phyloP scores from a whole-genome alignment of 2,113 vertebrate genomes.

The Tor tambroides region DNA sequence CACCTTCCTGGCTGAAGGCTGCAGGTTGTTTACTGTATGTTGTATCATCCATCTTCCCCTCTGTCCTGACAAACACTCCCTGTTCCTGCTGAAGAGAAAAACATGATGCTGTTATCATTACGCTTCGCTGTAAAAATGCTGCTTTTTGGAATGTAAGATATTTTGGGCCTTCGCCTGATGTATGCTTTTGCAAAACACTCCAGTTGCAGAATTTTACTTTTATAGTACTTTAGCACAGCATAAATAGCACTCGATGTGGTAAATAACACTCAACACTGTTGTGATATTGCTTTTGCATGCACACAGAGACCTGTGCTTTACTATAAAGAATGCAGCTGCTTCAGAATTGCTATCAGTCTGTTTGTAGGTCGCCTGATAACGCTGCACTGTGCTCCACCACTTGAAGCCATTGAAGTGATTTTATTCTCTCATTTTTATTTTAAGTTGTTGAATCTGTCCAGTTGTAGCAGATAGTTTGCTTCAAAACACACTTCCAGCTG shows the following conservation, averaged over 20 bases:
- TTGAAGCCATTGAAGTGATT: slow-evolving; percentile 1
- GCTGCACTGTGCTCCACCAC: not conserved
- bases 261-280: not conserved
- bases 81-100: slow-evolving; percentile 19
- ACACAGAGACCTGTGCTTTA: slow-evolving; percentile 11
- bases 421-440: not conserved
- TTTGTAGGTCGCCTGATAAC: not conserved
- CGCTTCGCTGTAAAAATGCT: not conserved
- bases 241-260: not conserved
- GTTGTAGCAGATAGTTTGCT: not conserved
- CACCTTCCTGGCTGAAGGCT: slow-evolving; percentile 14
- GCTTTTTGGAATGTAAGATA: not conserved
- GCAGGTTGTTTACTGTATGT: slow-evolving; percentile 16
- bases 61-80: slow-evolving; percentile 9
- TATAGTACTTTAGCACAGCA: not conserved
- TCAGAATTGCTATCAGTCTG: slow-evolving; percentile 1
- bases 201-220: not conserved
- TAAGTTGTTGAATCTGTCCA: not conserved
- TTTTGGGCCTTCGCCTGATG: not conserved
- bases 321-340: not conserved
- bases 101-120: not conserved
- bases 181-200: not conserved
- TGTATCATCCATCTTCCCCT: slow-evolving; percentile 36
- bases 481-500: not conserved
- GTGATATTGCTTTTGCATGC: not conserved